Percentiles rank a stretch among this genome's conserved stretches.
Conservation (phyloP, 2,797 vertebrate species). For the Trematomus bernacchii region DNA sequence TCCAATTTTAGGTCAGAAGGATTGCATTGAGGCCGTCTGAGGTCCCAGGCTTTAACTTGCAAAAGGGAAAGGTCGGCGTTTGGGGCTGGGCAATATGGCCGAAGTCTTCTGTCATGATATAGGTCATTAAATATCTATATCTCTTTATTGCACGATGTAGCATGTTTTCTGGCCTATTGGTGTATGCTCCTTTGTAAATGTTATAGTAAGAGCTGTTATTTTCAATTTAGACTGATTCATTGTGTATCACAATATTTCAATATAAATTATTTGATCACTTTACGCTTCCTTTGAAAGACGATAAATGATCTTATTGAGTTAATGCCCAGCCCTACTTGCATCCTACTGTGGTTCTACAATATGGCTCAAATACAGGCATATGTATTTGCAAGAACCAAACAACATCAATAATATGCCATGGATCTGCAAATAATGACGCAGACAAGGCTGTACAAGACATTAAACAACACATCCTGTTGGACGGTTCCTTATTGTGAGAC, state of each 20-base stretch:
- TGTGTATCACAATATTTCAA: no score
- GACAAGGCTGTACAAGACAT: background rate
- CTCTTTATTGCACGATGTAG: no score
- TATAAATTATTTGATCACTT: no score
- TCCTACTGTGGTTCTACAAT: background rate
- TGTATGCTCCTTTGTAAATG: no score
- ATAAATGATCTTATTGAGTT: no score
- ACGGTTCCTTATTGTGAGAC: background rate
- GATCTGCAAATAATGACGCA: background rate
- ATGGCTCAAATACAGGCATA: background rate
- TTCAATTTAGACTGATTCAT: no score
- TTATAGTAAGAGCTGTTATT: no score
- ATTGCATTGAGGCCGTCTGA: background rate
- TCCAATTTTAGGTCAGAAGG: conserved; percentile 1
- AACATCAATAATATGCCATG: background rate
- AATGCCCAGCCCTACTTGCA: background rate
- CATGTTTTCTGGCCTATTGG: no score
- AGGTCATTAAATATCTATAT: no score
- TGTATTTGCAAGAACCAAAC: conserved; percentile 6
- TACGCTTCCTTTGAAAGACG: no score
- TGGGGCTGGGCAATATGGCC: no score
- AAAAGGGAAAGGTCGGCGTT: background rate
- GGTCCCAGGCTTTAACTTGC: conserved; percentile 1
- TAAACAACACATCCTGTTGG: background rate
- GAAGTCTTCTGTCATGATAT: no score